Evolutionary conservation across 1,140 invertebrate species (phyloP).

Genomic region (Drosophila punjabiensis): DNA sequence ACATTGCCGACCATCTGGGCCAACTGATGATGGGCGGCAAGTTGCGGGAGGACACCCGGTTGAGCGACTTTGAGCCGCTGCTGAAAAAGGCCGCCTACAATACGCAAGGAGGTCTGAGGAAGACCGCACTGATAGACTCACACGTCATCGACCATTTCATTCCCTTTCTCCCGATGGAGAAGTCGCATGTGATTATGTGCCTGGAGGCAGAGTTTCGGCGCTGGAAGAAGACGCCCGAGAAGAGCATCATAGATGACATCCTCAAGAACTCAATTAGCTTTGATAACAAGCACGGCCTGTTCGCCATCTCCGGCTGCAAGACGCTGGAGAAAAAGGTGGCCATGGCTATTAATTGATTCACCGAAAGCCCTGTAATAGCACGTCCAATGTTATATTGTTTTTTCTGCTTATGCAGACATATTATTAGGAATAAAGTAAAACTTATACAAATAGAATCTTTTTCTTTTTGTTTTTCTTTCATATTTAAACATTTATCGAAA

Average conservation of each 20-base stretch:
- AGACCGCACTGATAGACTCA: conserved; percentile 91
- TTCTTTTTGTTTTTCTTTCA: no score
- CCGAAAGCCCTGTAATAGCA: no score
- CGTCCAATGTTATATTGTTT: neutral
- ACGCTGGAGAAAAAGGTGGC: conserved; percentile 87
- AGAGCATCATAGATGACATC: conserved; percentile 86
- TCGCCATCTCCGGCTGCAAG: conserved; percentile 88
- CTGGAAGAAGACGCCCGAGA: conserved; percentile 82
- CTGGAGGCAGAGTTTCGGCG: conserved; percentile 87
- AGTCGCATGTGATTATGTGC: conserved; percentile 92
- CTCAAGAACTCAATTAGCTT: conserved; percentile 42
- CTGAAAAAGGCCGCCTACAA: conserved; percentile 91
- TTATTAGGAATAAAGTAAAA: conserved; percentile 25
- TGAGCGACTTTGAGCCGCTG: conserved; percentile 92
- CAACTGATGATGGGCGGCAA: conserved; percentile 88
- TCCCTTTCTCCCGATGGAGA: conserved; percentile 97
- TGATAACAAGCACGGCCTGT: conserved; percentile 85
- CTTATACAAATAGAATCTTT: neutral
- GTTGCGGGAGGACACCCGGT: conserved; percentile 88
- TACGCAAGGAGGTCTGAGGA: conserved; percentile 91
- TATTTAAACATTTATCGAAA: neutral
- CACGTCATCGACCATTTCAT: conserved; percentile 96
- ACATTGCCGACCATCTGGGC: conserved; percentile 89
- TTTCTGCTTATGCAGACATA: neutral
- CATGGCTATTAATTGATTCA: conserved; percentile 35